Evolutionary conservation across 2,113 vertebrate genomes (phyloP), one percentile per base, ranked within the genome.

Genomic region (Lipophrys pholis): DNA sequence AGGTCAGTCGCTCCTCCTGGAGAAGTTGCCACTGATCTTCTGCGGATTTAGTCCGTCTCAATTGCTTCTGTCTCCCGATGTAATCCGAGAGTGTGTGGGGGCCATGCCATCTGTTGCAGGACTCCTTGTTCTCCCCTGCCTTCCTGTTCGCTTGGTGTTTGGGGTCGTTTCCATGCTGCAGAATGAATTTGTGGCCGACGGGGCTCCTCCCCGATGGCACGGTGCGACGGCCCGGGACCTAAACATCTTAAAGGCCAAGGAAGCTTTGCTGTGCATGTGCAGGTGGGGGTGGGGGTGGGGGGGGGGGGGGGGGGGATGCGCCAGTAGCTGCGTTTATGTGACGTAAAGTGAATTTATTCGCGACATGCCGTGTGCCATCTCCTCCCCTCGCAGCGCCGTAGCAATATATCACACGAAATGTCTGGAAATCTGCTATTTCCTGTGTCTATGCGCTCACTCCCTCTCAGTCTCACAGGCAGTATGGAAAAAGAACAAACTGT

Each of bases 341-440:
- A 15, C 69, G 41, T 7, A 15, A 56, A 59, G 52, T 43, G 68
- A 40, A 21, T 74, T 69, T 84, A 52, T 76, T 67, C 74, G 72
- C 43, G 11, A 56, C 66, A 67, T 75, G 58, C 77, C 78, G 41
- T 50, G 53, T 64, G 63, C 75, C 77, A 10, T 73, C 76, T 46
- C 75, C 48, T 49, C 39, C 69, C 50, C 57, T 54, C 79, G 54
- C 57, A 3, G 21, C 54, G 49, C 62, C 62, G 79, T 72, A 55
- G 76, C 73, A 54, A 62, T 85, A 72, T 71, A 77, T 88, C 53
- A 56, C 57, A 52, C 40, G 36, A 74, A 86, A 87, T 70, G 72
- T n/a, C 61, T 80, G 60, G 62, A 86, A 72, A 79, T 76, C 60
- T 72, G 73, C 67, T 78, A 36, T 70, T 88, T 87, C 84, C 87